These are phyloP conservation scores for Nycticryphes semicollaris DNA, from an alignment of 2,113 vertebrate genomes.

Conservation along the genomic window DNA sequence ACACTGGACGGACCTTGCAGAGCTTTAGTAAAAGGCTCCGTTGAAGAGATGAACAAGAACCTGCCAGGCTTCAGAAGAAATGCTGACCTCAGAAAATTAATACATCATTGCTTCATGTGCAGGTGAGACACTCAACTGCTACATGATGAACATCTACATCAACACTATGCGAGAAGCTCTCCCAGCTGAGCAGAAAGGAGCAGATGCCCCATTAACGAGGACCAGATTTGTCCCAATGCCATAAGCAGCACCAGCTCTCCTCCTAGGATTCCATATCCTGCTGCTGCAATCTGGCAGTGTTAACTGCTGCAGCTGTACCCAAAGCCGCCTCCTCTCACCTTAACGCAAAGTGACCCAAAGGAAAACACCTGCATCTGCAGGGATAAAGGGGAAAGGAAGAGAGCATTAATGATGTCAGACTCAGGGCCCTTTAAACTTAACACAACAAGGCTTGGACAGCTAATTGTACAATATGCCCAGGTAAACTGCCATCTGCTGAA, in stretches of 20 bases:
- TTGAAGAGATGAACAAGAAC: neutral
- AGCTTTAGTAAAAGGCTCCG: neutral
- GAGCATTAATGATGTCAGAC: neutral
- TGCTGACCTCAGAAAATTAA: neutral
- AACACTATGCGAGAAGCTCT: neutral
- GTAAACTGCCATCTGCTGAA: neutral
- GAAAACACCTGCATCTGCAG: neutral
- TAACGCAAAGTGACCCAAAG: neutral
- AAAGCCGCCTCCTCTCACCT: neutral
- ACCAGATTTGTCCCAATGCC: neutral
- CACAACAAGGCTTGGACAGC: neutral
- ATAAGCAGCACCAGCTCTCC: neutral
- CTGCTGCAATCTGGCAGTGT: neutral
- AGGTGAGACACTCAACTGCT: neutral
- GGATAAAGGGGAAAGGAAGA: neutral
- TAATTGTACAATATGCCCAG: neutral
- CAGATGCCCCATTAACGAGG: neutral
- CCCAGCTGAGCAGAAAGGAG: neutral
- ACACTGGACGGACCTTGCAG: neutral
- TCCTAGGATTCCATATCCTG: neutral
- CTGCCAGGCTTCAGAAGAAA: neutral
- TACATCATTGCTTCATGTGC: neutral
- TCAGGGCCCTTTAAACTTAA: neutral
- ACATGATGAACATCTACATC: neutral
- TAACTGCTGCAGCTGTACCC: neutral